Evolutionary conservation across 2,888 invertebrate genomes (phyloP), one percentile per base, ranked within the genome.

Genomic region (Chloroclysta siterata): DNA sequence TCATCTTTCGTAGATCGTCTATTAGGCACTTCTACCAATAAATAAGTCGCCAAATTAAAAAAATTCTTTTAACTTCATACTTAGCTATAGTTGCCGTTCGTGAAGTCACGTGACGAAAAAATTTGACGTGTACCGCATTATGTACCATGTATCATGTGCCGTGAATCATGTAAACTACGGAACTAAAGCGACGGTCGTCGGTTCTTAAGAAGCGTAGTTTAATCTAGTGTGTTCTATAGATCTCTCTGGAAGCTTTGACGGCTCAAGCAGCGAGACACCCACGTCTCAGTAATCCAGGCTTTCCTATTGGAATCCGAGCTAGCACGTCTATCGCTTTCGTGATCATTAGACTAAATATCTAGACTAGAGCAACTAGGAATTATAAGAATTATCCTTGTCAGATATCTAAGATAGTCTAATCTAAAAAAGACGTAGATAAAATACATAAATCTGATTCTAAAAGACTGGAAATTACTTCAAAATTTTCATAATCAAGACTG

Each of bases 241-340:
- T 53, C 51, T 64, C 59, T 17, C 53, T 53, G 56, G 44, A 51
- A 33, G 29, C 56, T 60, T 57, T 65, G 61, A 61, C 41, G 50
- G 57, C 57, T 60, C 55, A 57, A 60, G 51, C 54, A 36, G 41
- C 48, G 60, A 56, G 53, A 51, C 54, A 58, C 47, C 48, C 46
- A 48, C 53, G 60, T 47, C 58, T 51, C 47, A 39, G 42, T 65
- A 61, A 65, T 61, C 61, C 61, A 55, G 50, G 61, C 54, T 58
- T 61, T 29, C 57, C 51, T 53, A 52, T 36, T 46, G n/a, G 47
- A 58, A 44, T 53, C 28, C 11, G 50, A 55, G 54, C 54, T 58
- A 58, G 29, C 42, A 55, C 47, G 59, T 53, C 57, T 65, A 14
- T 14, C 52, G 55, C 46, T 46, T 48, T 48, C 47, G 47, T 11